Conservation (phyloP, 2,797 vertebrate genomes). For the Nannoperca obscura region DNA sequence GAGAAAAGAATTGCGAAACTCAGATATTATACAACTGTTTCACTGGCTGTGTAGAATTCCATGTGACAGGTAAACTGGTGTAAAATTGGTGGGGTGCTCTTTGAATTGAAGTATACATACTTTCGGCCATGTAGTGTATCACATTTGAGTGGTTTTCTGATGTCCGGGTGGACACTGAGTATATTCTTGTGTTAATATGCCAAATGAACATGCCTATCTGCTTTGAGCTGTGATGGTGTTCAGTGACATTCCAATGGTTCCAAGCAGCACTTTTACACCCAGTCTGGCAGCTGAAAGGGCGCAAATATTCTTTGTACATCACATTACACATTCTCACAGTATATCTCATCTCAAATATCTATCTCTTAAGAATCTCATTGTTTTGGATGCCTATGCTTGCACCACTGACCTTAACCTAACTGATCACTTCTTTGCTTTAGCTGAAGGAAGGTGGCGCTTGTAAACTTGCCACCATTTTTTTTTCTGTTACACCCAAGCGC, state of each 20-base stretch:
- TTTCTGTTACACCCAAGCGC: slow-evolving; percentile 60
- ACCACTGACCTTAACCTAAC: slow-evolving; percentile 89
- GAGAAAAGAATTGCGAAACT: not conserved
- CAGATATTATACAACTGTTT: not conserved
- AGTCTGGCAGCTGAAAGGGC: slow-evolving; percentile 24
- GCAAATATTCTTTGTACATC: not conserved
- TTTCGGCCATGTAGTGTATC: not conserved
- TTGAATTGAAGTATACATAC: not conserved
- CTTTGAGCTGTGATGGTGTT: slow-evolving; percentile 46
- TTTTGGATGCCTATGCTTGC: slow-evolving; percentile 84
- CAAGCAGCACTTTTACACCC: slow-evolving; percentile 23
- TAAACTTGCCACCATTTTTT: slow-evolving; percentile 33
- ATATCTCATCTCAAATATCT: slow-evolving; percentile 27
- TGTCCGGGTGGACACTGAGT: slow-evolving; percentile 15
- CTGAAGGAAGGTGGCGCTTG: slow-evolving; percentile 43
- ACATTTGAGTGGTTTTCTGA: not conserved
- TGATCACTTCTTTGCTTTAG: slow-evolving; percentile 73
- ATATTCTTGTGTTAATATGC: slow-evolving; percentile 69
- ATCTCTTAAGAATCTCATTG: slow-evolving; percentile 54
- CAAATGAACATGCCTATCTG: slow-evolving; percentile 44
- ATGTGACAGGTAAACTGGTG: not conserved
- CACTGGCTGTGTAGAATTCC: not conserved
- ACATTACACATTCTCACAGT: slow-evolving; percentile 13
- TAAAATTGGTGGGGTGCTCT: not conserved
- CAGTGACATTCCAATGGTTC: slow-evolving; percentile 34